phyloP scores from a whole-genome alignment of 2,888 invertebrate genomes.

The Tenodera sinensis region DNA sequence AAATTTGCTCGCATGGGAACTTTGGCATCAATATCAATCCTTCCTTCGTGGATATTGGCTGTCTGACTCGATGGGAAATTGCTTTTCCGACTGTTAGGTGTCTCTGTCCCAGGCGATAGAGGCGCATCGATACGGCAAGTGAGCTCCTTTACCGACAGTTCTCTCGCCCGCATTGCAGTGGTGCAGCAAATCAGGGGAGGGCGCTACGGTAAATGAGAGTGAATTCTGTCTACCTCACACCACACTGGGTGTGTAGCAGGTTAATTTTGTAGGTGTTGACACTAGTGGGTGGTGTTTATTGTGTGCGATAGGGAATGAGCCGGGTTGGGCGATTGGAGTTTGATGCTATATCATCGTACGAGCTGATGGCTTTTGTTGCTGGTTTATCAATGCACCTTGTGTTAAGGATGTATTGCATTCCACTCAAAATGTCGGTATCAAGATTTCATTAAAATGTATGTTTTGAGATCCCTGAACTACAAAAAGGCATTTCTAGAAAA shows the following conservation, averaged over 20 bases:
- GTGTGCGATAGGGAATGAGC: background rate
- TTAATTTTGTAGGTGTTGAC: background rate
- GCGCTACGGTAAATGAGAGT: background rate
- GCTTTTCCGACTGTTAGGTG: background rate
- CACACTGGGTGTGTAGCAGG: background rate
- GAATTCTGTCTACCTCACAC: background rate
- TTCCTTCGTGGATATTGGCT: too few species aligned
- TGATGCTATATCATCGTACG: background rate
- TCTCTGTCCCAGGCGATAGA: background rate
- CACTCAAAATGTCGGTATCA: too few species aligned
- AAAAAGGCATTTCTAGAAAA: too few species aligned
- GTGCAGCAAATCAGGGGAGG: background rate
- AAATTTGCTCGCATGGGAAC: too few species aligned
- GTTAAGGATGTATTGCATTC: too few species aligned
- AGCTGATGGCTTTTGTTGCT: too few species aligned
- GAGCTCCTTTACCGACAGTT: background rate
- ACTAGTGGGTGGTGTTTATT: background rate
- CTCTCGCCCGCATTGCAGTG: background rate
- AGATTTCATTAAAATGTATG: too few species aligned
- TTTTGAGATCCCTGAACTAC: too few species aligned
- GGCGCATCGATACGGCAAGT: background rate
- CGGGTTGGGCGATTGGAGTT: background rate
- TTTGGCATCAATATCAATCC: too few species aligned
- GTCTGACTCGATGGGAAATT: background rate
- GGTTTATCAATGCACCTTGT: too few species aligned